These are phyloP conservation scores for Smittia sp. DNA, from an alignment of 2,888 invertebrate species.

Conservation along the genomic window DNA sequence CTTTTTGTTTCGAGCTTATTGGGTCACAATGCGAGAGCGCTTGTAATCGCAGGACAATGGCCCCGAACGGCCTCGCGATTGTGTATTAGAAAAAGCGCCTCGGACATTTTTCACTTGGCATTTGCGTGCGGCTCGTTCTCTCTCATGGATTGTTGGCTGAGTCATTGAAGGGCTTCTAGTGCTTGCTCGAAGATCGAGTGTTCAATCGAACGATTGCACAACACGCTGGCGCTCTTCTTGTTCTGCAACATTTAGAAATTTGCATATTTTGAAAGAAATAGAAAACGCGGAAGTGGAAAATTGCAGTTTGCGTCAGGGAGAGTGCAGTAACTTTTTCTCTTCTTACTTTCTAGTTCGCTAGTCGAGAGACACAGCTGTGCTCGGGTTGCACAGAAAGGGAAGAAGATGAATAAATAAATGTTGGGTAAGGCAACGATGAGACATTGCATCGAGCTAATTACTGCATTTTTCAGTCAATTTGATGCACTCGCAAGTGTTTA, in stretches of 20 bases:
- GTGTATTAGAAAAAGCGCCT: constrained; percentile 2
- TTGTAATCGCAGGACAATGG: constrained; percentile 19
- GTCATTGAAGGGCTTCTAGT: constrained; percentile 10
- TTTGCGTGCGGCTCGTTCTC: neutral
- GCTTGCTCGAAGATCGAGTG: neutral
- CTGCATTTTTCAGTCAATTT: neutral
- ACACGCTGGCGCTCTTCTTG: neutral
- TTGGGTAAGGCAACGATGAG: too few species aligned
- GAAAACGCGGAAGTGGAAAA: constrained; percentile 22
- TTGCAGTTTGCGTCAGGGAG: neutral
- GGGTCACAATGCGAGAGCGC: constrained; percentile 12
- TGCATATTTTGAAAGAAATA: neutral
- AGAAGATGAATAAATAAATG: neutral
- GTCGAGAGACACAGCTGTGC: constrained; percentile 15
- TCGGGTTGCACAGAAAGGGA: neutral
- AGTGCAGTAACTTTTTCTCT: neutral
- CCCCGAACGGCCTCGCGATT: constrained; percentile 24
- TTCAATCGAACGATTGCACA: neutral
- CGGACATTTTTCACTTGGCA: neutral
- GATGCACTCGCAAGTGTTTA: neutral
- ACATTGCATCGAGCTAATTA: neutral
- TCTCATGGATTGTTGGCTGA: neutral
- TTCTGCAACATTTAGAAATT: neutral
- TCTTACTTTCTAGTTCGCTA: neutral
- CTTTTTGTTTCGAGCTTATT: constrained; percentile 16